phyloP scores from a whole-genome alignment of 1,140 invertebrate genomes.

The Anadara kagoshimensis region DNA sequence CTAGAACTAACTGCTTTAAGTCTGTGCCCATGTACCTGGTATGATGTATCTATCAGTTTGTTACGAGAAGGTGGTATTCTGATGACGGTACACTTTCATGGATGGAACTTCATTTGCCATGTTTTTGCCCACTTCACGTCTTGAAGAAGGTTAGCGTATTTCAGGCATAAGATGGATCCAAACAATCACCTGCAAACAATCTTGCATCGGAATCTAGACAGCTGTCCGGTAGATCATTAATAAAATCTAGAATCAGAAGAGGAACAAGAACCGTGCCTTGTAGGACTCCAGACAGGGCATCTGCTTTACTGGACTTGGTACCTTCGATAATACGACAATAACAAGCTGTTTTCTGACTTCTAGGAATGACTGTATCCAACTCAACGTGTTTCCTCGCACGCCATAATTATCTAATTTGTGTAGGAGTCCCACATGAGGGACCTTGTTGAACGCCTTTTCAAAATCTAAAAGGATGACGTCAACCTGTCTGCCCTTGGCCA shows the following conservation, averaged over 20 bases:
- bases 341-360: too few species aligned
- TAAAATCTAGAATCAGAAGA: conserved; percentile 18
- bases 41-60: not conserved
- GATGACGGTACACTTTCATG: not conserved
- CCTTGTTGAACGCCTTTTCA: too few species aligned
- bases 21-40: conserved; percentile 2
- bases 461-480: not conserved
- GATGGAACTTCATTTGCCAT: conserved; percentile 8
- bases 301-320: not conserved
- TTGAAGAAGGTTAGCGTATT: not conserved
- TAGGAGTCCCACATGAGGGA: too few species aligned
- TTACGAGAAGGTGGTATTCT: not conserved
- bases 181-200: conserved; percentile 4
- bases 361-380: too few species aligned
- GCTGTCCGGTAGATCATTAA: conserved; percentile 4
- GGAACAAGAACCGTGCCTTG: not conserved
- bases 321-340: too few species aligned
- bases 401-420: too few species aligned
- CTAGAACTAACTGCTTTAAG: not conserved
- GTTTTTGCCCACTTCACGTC: conserved; percentile 3
- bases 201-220: not conserved
- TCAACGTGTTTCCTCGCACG: too few species aligned
- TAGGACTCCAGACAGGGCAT: not conserved
- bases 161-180: not conserved
- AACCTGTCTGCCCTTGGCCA: too few species aligned